Conservation (phyloP, 2,113 vertebrate genomes). For the Myiagra hebetior region DNA sequence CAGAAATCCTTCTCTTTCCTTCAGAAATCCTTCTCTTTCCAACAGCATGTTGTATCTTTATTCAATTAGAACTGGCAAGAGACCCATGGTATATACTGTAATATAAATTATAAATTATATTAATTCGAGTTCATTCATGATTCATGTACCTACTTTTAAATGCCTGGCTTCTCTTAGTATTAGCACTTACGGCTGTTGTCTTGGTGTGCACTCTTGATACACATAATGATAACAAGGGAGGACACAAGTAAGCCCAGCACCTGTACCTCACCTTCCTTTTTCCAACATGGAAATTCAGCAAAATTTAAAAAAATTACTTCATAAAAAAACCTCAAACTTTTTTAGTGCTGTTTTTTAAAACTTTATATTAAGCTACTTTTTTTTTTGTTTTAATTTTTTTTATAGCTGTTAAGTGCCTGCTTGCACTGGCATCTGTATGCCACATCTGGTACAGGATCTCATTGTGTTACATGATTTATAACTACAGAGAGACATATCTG, state of each 20-base stretch:
- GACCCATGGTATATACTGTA: background rate
- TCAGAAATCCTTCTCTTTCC: background rate
- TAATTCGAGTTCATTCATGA: conserved; percentile 19
- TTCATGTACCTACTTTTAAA: background rate
- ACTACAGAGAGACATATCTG: background rate
- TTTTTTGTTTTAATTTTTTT: background rate
- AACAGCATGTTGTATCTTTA: background rate
- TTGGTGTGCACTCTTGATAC: background rate
- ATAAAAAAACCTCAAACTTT: background rate
- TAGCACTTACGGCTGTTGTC: background rate
- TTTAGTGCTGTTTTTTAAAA: background rate
- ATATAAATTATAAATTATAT: conserved; percentile 32
- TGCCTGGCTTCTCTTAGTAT: background rate
- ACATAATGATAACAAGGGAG: background rate
- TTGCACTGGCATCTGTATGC: background rate
- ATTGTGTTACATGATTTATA: background rate
- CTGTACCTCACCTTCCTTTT: background rate
- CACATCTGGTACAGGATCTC: background rate
- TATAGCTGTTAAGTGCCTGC: background rate
- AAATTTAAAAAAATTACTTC: background rate
- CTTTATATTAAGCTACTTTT: background rate
- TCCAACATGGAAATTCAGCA: background rate
- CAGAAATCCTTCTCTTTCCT: background rate
- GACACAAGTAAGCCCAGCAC: background rate
- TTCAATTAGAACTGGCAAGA: background rate